Base-by-base conservation (phyloP, 2,113 vertebrate species). In the Heliornis fulica region DNA sequence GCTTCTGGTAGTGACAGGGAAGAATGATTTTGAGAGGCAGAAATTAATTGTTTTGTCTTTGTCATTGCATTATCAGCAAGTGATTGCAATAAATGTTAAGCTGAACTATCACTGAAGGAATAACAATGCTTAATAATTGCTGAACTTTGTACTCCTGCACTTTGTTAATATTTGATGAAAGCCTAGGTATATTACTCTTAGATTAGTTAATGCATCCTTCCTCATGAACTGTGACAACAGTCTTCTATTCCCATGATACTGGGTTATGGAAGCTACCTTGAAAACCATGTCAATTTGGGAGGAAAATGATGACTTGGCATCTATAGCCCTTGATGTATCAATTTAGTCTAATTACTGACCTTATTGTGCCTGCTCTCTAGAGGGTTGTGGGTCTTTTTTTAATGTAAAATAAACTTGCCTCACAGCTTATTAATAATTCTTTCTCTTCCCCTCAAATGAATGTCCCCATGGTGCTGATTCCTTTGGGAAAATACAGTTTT, bases 41-140 rank as follows among this genome's bases (percentile, higher is more conserved):
- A 72, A 96, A 93, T 96, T 87, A 95, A 93, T 81, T 12, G 12
- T 59, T 28, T n/a, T 76, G 64, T 71, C 87, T 95, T 90, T 88
- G 80, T 87, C 75, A 63, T 50, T 90, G 65, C 59, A 50, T 87
- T 92, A 89, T 81, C 83, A 50, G 32, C 72, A 91, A 95, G n/a
- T 53, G 84, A 87, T 83, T 81, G 56, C 81, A 68, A n/a, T 66
- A 80, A 84, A 72, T 64, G 83, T 43, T 85, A 66, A 93, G 6
- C 12, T 78, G 63, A 87, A 40, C 87, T 94, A 92, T 94, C 89
- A 88, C 45, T 80, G 83, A 90, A 93, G 48, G 57, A 88, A 81
- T 69, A 95, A 92, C 82, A 94, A 85, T 89, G 75, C 90, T 89
- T 94, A 85, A 60, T 92, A 88, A 69, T 54, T 89, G 76, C 83